Conservation (phyloP, 2,113 vertebrate species). For the Girardinichthys multiradiatus region DNA sequence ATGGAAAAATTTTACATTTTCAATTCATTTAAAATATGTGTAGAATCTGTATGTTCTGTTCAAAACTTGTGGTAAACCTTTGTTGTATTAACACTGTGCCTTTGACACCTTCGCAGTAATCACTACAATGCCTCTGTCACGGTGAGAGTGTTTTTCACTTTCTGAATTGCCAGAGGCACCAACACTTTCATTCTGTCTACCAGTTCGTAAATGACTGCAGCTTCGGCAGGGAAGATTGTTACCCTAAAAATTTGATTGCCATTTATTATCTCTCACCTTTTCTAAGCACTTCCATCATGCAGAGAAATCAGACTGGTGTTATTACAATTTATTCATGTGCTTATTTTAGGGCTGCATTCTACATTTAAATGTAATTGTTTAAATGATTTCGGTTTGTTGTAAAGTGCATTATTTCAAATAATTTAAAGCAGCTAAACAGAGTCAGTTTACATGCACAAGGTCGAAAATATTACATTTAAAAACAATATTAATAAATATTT, state of each 20-base stretch:
- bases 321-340: not conserved
- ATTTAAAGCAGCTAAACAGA: not conserved
- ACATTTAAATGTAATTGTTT: not conserved
- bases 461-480: not conserved
- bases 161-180: conserved; percentile 45
- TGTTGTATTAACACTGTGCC: not conserved
- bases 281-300: conserved; percentile 9
- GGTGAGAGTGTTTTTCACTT: conserved; percentile 39
- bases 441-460: conserved; percentile 28
- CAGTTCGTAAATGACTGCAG: conserved; percentile 45
- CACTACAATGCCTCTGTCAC: conserved; percentile 17
- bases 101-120: conserved; percentile 5
- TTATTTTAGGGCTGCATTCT: not conserved
- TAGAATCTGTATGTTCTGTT: not conserved
- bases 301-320: not conserved
- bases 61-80: not conserved
- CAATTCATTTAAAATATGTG: conserved; percentile 15
- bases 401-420: not conserved
- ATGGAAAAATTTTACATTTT: not conserved
- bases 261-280: conserved; percentile 40
- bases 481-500: not conserved
- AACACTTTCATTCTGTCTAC: conserved; percentile 47
- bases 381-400: not conserved
- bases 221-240: conserved; percentile 30
- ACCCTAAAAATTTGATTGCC: conserved; percentile 30